These are phyloP conservation scores for Alectoris magna DNA, from an alignment of 2,797 vertebrate genomes.

Conservation along the genomic window DNA sequence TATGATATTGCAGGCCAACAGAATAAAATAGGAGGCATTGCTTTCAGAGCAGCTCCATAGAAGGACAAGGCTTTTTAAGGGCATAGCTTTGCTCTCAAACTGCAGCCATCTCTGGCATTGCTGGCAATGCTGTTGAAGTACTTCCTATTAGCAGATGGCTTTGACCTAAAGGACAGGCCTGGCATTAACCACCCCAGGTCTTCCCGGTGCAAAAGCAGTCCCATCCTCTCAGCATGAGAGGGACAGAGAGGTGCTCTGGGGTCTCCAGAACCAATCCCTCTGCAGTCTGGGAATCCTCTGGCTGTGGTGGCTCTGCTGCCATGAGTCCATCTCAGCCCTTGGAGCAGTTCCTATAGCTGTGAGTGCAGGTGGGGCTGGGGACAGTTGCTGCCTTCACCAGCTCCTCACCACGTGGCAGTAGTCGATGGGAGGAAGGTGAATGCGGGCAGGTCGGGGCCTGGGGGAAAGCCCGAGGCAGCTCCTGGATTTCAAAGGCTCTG, in stretches of 20 bases:
- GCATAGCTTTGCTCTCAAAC: background rate
- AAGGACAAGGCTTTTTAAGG: background rate
- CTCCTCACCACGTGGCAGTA: background rate
- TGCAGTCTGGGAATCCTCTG: background rate
- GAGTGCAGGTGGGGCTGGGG: background rate
- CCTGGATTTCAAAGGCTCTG: constrained; percentile 44
- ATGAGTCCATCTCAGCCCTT: fast-evolving
- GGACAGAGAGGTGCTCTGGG: fast-evolving
- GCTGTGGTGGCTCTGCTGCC: background rate
- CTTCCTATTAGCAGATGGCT: fast-evolving
- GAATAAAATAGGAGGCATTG: no score
- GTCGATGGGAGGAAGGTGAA: constrained; percentile 39
- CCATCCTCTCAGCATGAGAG: fast-evolving
- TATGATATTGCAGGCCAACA: no score
- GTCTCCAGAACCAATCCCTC: background rate
- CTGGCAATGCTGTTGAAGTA: background rate
- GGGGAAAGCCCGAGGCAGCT: background rate
- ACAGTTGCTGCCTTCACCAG: background rate
- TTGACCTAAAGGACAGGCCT: background rate
- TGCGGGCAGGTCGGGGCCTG: background rate
- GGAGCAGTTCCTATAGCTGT: fast-evolving
- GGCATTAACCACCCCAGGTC: background rate
- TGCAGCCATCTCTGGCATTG: background rate
- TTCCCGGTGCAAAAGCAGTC: background rate
- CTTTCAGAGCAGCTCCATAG: no score